Conservation (phyloP, 2,113 vertebrate genomes). For the Gallinago media region DNA sequence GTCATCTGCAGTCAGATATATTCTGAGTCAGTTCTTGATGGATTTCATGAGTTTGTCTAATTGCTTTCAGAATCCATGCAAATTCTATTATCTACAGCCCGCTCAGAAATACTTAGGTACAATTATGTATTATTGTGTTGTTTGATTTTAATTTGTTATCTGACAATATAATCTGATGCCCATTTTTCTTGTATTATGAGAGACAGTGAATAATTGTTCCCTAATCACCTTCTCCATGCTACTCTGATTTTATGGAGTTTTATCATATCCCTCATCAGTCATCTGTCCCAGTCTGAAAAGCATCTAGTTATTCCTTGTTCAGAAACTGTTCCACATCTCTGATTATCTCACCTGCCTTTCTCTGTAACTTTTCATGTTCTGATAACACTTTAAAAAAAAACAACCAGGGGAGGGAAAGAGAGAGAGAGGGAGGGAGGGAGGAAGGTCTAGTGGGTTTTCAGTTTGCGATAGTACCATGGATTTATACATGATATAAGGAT, state of each 20-base stretch:
- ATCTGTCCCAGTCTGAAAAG: conserved; percentile 19
- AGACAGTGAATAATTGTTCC: conserved; percentile 43
- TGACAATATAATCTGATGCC: conserved; percentile 34
- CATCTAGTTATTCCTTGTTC: background rate
- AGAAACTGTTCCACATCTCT: background rate
- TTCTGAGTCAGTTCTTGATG: background rate
- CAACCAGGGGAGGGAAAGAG: background rate
- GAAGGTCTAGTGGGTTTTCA: background rate
- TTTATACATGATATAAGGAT: background rate
- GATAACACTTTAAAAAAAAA: background rate
- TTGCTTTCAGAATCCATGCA: conserved; percentile 4
- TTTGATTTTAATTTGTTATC: conserved; percentile 49
- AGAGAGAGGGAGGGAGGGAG: background rate
- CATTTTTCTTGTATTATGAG: background rate
- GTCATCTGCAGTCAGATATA: background rate
- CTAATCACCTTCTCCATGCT: conserved; percentile 37
- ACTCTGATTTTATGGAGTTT: conserved; percentile 49
- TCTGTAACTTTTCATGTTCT: background rate
- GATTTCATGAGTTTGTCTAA: conserved; percentile 5
- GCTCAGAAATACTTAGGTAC: background rate
- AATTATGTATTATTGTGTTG: conserved; percentile 22
- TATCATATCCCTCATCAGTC: conserved; percentile 24
- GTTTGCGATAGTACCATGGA: background rate
- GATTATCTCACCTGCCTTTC: background rate
- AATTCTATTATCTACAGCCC: conserved; percentile 22